Conservation (phyloP, 2,888 invertebrate species). For the Stictocephala bisonia region DNA sequence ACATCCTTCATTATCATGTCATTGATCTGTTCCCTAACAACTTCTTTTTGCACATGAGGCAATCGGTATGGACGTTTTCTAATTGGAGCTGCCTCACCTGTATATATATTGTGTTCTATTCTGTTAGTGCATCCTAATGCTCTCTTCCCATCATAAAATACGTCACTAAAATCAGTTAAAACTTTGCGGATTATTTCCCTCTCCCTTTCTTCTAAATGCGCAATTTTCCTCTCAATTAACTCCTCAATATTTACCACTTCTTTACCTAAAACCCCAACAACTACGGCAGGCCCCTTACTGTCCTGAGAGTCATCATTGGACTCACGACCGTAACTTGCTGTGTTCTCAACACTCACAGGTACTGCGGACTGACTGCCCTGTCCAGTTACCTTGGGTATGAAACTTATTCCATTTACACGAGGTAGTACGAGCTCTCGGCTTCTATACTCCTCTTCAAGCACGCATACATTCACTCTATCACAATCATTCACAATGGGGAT, state of each 20-base stretch:
- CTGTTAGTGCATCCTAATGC: slow-evolving; percentile 1
- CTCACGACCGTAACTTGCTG: no score
- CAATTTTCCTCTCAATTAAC: slow-evolving; percentile 20
- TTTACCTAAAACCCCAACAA: background rate
- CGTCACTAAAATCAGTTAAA: slow-evolving; percentile 21
- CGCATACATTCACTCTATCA: background rate
- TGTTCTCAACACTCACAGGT: no score
- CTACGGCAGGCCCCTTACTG: background rate
- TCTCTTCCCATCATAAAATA: slow-evolving; percentile 20
- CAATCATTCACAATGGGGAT: background rate
- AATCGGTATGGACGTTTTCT: slow-evolving; percentile 25
- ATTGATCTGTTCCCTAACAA: background rate
- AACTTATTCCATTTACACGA: no score
- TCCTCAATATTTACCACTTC: background rate
- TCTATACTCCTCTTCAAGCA: background rate
- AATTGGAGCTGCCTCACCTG: slow-evolving; percentile 25
- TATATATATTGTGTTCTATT: slow-evolving; percentile 26
- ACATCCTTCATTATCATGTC: slow-evolving; percentile 16
- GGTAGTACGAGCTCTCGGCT: slow-evolving; percentile 4
- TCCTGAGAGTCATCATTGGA: background rate
- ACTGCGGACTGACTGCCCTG: no score
- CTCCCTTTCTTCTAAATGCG: background rate
- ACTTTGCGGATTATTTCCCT: slow-evolving; percentile 2
- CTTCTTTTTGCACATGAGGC: slow-evolving; percentile 16
- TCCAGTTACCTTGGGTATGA: no score